These are phyloP conservation scores for Epinephelus moara DNA, from an alignment of 2,113 vertebrate species.

Conservation along the genomic window DNA sequence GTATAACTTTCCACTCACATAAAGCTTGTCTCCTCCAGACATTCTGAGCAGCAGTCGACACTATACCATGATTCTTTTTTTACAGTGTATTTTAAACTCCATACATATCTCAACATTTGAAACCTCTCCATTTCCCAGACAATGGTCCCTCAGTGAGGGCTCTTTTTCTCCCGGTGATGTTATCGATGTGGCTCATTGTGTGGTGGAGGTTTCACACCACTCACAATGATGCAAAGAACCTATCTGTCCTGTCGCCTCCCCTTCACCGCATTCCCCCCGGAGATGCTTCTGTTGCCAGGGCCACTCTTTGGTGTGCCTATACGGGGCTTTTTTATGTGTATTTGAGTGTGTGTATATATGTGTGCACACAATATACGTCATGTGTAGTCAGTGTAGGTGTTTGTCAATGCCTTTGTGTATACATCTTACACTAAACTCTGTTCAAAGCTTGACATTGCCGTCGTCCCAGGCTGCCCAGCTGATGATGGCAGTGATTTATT, in stretches of 20 bases:
- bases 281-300: slow-evolving; percentile 60
- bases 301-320: slow-evolving; percentile 56
- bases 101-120: slow-evolving; percentile 31
- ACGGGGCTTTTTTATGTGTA: slow-evolving; percentile 42
- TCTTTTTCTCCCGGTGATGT: slow-evolving; percentile 67
- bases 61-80: slow-evolving; percentile 1
- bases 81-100: slow-evolving; percentile 25
- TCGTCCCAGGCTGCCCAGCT: slow-evolving; percentile 28
- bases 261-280: slow-evolving; percentile 58
- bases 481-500: slow-evolving; percentile 73
- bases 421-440: slow-evolving; percentile 32
- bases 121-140: slow-evolving; percentile 49
- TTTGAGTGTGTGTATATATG: slow-evolving; percentile 30
- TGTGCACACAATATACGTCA: not conserved
- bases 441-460: slow-evolving; percentile 52
- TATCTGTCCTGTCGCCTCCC: slow-evolving; percentile 64
- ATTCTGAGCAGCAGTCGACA: not conserved
- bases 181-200: slow-evolving; percentile 76
- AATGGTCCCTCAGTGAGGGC: slow-evolving; percentile 41
- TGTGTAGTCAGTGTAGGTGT: slow-evolving; percentile 9
- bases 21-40: not conserved
- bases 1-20: not conserved
- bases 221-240: slow-evolving; percentile 64
- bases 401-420: slow-evolving; percentile 49
- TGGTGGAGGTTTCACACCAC: slow-evolving; percentile 58